Evolutionary conservation across 2,113 vertebrate species (phyloP), one percentile per base, ranked within the genome.

Genomic region (Oreochromis spilurus): DNA sequence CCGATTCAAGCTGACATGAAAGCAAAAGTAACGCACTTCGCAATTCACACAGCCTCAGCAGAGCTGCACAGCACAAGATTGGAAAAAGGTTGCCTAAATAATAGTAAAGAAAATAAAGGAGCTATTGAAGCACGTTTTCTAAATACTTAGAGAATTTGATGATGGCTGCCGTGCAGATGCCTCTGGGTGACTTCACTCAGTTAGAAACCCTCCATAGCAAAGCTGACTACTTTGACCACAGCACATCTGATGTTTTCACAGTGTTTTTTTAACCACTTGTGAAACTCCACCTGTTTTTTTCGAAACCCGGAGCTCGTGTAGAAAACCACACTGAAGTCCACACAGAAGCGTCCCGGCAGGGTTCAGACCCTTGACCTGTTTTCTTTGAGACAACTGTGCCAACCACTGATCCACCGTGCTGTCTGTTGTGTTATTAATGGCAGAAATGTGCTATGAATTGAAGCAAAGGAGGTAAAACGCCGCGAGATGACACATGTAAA

Each of bases 401-500:
- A 45, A 3, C 40, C 67, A 0, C 21, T 11, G 67, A 26, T 16
- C 38, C 40, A 2, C 0, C 5, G 13, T 29, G 24, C 40, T 19
- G 40, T 14, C 67, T 48, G 5, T 29, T 75, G 13, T 0, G 4
- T 48, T 75, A 6, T 17, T 75, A 48, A 75, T 1, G 2, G n/a
- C 38, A 40, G n/a, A 24, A 0, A 70, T 43, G 38, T 43, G 36
- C 62, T 26, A 48, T 0, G 7, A 72, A 45, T 17, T 48, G 8
- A 72, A 48, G 67, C 4, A 75, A 10, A 29, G 24, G 14, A 48
- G 4, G 40, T 45, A 75, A 17, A 48, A 75, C 14, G 0, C 21
- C 0, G 0, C 1, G 3, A 29, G 67, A 26, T 11, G 24, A 21
- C 21, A 17, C 17, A 11, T 62, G 31, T 0, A 48, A 75, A 75